A percentile compares a stretch with the other conserved stretches of the same genome.
These are phyloP conservation scores for Noctilio leporinus DNA, from an alignment of 2,113 vertebrate species.

Conservation along the genomic window DNA sequence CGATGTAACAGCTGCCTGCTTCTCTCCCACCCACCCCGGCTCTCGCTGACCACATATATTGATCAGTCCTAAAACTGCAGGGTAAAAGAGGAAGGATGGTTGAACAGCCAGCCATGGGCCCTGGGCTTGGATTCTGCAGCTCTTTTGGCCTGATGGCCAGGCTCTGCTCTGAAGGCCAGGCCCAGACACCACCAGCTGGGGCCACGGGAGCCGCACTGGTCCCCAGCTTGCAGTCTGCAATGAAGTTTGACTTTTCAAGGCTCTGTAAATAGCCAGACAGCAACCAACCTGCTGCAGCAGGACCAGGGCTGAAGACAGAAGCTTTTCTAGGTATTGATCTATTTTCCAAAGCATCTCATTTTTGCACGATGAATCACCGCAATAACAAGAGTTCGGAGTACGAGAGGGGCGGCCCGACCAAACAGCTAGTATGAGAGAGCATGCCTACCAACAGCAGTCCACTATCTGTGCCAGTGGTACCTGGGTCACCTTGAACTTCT, in stretches of 20 bases:
- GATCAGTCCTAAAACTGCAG: background rate
- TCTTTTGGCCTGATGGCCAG: accelerated
- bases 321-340: background rate
- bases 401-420: accelerated
- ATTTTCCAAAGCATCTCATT: background rate
- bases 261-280: accelerated
- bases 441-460: accelerated
- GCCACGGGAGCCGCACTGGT: too few relatives aligned
- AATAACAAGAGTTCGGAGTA: background rate
- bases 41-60: accelerated
- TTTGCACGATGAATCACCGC: background rate
- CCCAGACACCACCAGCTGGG: background rate
- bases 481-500: background rate
- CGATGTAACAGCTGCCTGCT: background rate
- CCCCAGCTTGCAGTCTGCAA: background rate
- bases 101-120: accelerated
- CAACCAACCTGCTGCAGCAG: background rate
- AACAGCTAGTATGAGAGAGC: background rate
- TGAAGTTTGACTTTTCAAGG: background rate
- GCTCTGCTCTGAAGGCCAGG: background rate
- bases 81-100: background rate
- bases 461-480: background rate
- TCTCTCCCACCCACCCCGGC: background rate
- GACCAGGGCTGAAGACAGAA: background rate
- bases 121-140: accelerated